Percentiles rank a stretch among this genome's conserved stretches.
These are phyloP conservation scores for Iphiclides podalirius DNA, from an alignment of 2,888 invertebrate genomes.

Conservation along the genomic window DNA sequence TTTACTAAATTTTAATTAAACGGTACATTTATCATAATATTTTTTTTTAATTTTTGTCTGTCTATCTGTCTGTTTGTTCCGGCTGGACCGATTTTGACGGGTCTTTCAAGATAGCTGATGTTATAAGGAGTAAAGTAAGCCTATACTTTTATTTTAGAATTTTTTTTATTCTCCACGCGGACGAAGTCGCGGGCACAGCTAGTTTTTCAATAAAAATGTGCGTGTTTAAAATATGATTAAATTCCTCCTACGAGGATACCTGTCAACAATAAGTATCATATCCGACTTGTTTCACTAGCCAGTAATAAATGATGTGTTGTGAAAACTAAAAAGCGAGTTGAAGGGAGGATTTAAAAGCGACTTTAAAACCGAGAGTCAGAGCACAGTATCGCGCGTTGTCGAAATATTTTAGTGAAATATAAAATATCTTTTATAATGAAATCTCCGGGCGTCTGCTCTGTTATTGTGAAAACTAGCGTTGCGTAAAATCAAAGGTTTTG, in stretches of 20 bases:
- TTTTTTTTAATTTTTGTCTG: too few species aligned
- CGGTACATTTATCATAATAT: too few species aligned
- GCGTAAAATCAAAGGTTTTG: conserved; percentile 16
- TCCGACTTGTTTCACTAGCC: conserved; percentile 36
- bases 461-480: conserved; percentile 12
- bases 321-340: conserved; percentile 38
- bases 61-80: too few species aligned
- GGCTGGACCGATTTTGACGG: too few species aligned
- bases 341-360: not conserved
- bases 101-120: too few species aligned
- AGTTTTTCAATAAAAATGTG: too few species aligned
- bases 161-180: too few species aligned
- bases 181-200: too few species aligned
- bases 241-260: conserved; percentile 6
- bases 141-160: too few species aligned
- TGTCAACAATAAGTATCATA: conserved; percentile 32
- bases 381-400: not conserved
- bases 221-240: not conserved
- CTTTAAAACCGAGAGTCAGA: not conserved
- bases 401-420: not conserved
- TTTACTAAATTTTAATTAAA: too few species aligned
- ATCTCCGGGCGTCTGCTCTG: conserved; percentile 8
- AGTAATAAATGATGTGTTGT: conserved; percentile 37
- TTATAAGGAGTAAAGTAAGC: too few species aligned
- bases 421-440: conserved; percentile 7